phyloP scores from a whole-genome alignment of 2,797 vertebrate species.

The Onychomys torridus region DNA sequence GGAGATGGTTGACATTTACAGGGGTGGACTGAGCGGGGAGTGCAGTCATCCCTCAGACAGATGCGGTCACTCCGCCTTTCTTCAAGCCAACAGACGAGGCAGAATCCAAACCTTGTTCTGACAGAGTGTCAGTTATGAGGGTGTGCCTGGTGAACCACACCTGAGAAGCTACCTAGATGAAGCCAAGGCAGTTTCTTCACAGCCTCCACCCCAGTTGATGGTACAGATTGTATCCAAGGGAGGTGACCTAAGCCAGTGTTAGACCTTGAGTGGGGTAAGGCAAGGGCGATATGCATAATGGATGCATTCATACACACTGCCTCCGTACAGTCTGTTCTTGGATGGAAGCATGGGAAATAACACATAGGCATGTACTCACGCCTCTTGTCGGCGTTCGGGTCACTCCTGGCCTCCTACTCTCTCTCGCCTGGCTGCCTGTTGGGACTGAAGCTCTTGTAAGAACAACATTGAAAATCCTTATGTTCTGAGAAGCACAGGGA shows the following conservation, averaged over 20 bases:
- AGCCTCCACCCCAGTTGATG: constrained; percentile 72
- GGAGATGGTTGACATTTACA: not conserved
- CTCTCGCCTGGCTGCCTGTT: not conserved
- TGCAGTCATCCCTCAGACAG: not conserved
- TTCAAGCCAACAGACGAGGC: not conserved
- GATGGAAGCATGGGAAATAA: constrained; percentile 73
- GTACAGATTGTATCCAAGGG: constrained; percentile 69
- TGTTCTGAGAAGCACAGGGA: constrained; percentile 1
- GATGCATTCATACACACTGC: constrained; percentile 61
- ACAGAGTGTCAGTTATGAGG: constrained; percentile 62
- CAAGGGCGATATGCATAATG: constrained; percentile 53
- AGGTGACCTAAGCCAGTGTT: constrained; percentile 54
- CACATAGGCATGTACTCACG: not conserved
- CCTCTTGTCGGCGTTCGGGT: not conserved
- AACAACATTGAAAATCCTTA: constrained; percentile 6
- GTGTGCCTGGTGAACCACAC: constrained; percentile 64
- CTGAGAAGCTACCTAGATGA: constrained; percentile 59
- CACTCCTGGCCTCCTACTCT: not conserved
- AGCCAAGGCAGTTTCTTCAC: constrained; percentile 67
- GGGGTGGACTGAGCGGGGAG: not conserved
- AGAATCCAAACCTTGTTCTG: constrained; percentile 29
- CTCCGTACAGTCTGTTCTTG: constrained; percentile 28
- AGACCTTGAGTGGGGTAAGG: constrained; percentile 61
- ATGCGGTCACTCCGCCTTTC: not conserved
- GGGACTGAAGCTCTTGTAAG: not conserved